Conservation (phyloP, 2,113 vertebrate species). For the Stictonetta naevosa region DNA sequence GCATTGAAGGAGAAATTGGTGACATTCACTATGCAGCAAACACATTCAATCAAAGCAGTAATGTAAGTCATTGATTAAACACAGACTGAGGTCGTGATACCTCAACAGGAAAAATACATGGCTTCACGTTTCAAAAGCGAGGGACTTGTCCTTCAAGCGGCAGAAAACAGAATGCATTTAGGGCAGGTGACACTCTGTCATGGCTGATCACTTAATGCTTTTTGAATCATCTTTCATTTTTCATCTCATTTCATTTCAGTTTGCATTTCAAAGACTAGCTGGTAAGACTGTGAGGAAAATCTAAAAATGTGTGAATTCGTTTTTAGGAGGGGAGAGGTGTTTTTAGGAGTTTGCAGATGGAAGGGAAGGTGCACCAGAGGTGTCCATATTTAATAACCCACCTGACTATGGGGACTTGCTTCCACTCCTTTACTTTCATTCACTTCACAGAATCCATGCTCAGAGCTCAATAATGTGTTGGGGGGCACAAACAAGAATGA, state of each 20-base stretch:
- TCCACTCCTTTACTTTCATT: neutral
- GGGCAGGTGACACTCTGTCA: slow-evolving; percentile 18
- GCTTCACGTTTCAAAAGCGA: neutral
- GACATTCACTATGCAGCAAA: neutral
- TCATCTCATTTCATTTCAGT: neutral
- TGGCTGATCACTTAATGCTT: neutral
- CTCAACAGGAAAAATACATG: neutral
- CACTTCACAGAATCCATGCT: neutral
- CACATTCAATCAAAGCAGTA: neutral
- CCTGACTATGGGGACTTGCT: neutral
- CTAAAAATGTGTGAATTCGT: slow-evolving; percentile 27
- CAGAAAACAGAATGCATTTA: neutral
- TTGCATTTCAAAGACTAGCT: slow-evolving; percentile 18
- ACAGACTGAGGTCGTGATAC: neutral
- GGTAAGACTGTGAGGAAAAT: neutral
- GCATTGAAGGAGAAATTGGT: neutral
- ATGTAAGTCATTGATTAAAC: neutral
- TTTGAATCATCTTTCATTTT: neutral
- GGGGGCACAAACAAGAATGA: neutral
- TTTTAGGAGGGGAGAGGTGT: neutral
- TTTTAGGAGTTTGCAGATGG: neutral
- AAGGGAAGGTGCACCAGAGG: neutral
- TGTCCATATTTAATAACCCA: neutral
- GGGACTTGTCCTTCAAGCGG: slow-evolving; percentile 18
- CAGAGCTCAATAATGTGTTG: neutral